Base-by-base conservation (phyloP, 2,888 invertebrate species). In the Patella pellucida region DNA sequence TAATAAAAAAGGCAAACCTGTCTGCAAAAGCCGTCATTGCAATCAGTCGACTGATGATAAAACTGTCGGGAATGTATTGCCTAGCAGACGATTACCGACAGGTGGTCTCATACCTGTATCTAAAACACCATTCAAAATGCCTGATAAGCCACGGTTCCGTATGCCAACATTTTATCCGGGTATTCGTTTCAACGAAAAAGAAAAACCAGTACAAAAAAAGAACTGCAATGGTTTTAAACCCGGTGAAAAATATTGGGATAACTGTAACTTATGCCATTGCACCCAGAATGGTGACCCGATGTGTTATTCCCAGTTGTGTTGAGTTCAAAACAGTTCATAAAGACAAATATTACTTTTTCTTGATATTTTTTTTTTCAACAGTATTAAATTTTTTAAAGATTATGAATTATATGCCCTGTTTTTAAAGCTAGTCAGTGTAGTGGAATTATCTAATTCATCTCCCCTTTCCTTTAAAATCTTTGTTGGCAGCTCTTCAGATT, bases 231-330 rank as follows among this genome's bases (percentile, higher is more conserved):
- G 74, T 7, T 74, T 69, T 41, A 74, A 74, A 69, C 69, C 54
- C 9, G 74, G 74, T 52, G 69, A 74, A 54, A 69, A 16, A 54
- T 74, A 68, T 41, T 74, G 68, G 51, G 69, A 69, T 16, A 74
- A 74, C 16, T 74, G 74, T 69, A 74, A 74, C 56, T 51, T 69
- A 14, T 74, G 74, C 69, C 19, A 74, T 14, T 74, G 74, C 19
- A 52, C 69, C 41, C 9, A 27, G n/a, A 16, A 23, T 7, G 74
- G 69, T 16, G 68, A 41, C 27, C 52, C 74, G 3, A 68, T 52
- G 19, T 74, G 74, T n/a, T 69, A 54, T 11, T 69, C 69, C 2
- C 31, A 69, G n/a, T 31, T 56, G 54, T 74, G 74, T 56, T 62
- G 23, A 62, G 7, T 7, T 41, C 9, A 41, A 41, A 41, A 41